phyloP scores from a whole-genome alignment of 2,113 vertebrate genomes.

The Ammodytes dubius region DNA sequence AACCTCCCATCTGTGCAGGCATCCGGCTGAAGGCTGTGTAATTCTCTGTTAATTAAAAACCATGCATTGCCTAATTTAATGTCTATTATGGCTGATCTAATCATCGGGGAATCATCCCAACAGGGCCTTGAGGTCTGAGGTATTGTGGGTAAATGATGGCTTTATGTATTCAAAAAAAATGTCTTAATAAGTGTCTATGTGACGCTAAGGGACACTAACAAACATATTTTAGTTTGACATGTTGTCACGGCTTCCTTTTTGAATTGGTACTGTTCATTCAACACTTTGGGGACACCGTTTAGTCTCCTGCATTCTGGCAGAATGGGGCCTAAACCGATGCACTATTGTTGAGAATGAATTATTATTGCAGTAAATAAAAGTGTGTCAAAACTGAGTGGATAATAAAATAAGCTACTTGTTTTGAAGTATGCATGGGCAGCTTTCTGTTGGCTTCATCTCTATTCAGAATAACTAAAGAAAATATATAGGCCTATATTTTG shows the following conservation, averaged over 20 bases:
- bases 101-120: conserved; percentile 15
- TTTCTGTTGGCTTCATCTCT: conserved; percentile 6
- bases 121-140: not conserved
- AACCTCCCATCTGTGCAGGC: conserved; percentile 30
- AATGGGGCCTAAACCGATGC: conserved; percentile 7
- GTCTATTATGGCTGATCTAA: conserved; percentile 35
- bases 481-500: conserved; percentile 8
- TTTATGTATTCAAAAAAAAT: conserved; percentile 20
- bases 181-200: not conserved
- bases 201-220: conserved; percentile 16
- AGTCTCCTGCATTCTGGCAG: not conserved
- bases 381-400: conserved; percentile 12
- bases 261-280: not conserved
- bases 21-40: conserved; percentile 39
- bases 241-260: not conserved
- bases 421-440: conserved; percentile 12
- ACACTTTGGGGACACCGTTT: not conserved
- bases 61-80: conserved; percentile 37
- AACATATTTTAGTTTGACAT: conserved; percentile 2
- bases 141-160: conserved; percentile 6
- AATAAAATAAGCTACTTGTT: conserved; percentile 25
- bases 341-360: not conserved
- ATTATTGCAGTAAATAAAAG: conserved; percentile 27
- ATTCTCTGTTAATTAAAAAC: conserved; percentile 57
- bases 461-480: conserved; percentile 21